Evolutionary conservation across 2,113 vertebrate species (phyloP).

Genomic region (Macquaria ambigua): DNA sequence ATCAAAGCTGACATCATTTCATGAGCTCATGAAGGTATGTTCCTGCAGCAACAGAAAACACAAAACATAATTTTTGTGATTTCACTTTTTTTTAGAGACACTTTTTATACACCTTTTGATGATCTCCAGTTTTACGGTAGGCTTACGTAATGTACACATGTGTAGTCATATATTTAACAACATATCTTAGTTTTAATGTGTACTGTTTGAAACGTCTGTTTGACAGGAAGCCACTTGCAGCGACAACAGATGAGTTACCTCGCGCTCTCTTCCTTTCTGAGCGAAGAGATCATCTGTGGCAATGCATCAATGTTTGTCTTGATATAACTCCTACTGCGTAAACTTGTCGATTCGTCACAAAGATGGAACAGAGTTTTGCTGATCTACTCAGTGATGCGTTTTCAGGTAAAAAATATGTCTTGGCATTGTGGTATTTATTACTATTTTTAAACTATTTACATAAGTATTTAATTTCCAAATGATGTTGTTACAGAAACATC

Average conservation of each 20-base stretch:
- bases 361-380: constrained; percentile 78
- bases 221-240: constrained; percentile 75
- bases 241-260: constrained; percentile 53
- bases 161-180: not conserved
- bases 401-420: constrained; percentile 73
- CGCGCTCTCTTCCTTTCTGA: constrained; percentile 56
- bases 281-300: constrained; percentile 14
- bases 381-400: constrained; percentile 76
- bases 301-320: constrained; percentile 33
- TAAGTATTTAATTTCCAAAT: not conserved
- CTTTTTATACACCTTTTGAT: not conserved
- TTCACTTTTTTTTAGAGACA: constrained; percentile 1
- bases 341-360: constrained; percentile 28
- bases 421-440: not conserved
- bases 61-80: constrained; percentile 31
- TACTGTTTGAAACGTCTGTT: constrained; percentile 34
- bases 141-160: not conserved
- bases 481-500: constrained; percentile 62
- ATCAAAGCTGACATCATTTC: constrained; percentile 72
- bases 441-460: not conserved
- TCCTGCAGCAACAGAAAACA: constrained; percentile 27
- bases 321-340: not conserved
- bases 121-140: not conserved
- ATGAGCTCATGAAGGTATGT: constrained; percentile 53
- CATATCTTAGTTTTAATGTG: not conserved